Evolutionary conservation across 1,140 invertebrate species (phyloP).

Genomic region (Drosophila miranda): DNA sequence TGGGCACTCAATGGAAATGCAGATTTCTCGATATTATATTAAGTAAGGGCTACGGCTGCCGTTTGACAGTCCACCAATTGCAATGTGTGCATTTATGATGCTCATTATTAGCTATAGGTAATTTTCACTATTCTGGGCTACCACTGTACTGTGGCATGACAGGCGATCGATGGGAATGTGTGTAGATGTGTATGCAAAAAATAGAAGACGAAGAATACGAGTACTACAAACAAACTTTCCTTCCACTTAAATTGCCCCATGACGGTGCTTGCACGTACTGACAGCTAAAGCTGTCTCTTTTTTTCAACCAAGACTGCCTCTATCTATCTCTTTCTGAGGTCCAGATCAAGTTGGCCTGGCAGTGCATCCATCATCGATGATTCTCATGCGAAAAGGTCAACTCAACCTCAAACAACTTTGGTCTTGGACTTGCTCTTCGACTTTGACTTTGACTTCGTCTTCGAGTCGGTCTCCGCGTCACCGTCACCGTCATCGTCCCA

Average conservation of each 20-base stretch:
- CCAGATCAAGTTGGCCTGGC: conserved; percentile 29
- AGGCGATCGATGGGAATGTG: too few relatives aligned
- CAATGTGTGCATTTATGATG: too few relatives aligned
- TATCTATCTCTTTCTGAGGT: conserved; percentile 5
- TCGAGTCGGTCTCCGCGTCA: conserved; percentile 30
- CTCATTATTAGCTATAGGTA: too few relatives aligned
- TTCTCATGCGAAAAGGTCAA: conserved; percentile 76
- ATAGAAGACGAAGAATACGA: not conserved
- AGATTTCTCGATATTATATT: too few relatives aligned
- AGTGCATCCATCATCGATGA: conserved; percentile 73
- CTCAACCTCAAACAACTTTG: conserved; percentile 42
- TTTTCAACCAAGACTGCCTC: conserved; percentile 31
- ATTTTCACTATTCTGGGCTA: not conserved
- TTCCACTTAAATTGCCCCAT: conserved; percentile 76
- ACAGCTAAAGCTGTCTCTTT: conserved; percentile 47
- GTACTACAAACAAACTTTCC: conserved; percentile 50
- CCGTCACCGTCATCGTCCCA: too few relatives aligned
- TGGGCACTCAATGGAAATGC: conserved; percentile 34
- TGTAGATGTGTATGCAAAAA: too few relatives aligned
- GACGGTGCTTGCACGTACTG: conserved; percentile 69
- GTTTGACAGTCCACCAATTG: too few relatives aligned
- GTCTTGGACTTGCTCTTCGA: conserved; percentile 17
- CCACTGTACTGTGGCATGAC: too few relatives aligned
- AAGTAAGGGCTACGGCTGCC: too few relatives aligned
- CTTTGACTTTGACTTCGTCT: conserved; percentile 23